A percentile compares a stretch with the other conserved stretches of the same genome.
phyloP scores from a whole-genome alignment of 37 sponge, comb jelly and placozoan species.

The Tethya wilhelma region DNA sequence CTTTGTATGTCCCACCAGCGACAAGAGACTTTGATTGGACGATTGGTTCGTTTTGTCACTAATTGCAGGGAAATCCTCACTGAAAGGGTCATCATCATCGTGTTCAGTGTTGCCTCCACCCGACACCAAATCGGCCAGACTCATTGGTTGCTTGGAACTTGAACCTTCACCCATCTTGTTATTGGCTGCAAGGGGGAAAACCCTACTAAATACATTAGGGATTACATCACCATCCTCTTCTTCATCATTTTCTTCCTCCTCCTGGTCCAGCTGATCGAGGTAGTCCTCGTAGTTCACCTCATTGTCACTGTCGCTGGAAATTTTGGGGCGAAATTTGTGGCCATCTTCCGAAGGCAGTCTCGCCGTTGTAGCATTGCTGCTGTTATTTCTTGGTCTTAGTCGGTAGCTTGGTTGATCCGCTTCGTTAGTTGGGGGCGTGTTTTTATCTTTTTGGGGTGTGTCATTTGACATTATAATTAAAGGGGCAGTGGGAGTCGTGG shows the following conservation, averaged over 20 bases:
- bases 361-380: neutral
- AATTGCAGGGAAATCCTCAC: constrained; percentile 66
- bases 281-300: constrained; percentile 64
- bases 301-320: constrained; percentile 4
- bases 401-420: neutral
- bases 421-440: too few relatives aligned
- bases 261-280: constrained; percentile 60
- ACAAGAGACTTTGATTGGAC: neutral
- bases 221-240: neutral
- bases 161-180: too few relatives aligned
- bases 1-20: neutral
- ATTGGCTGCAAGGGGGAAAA: too few relatives aligned
- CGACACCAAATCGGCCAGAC: too few relatives aligned
- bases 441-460: too few relatives aligned
- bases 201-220: neutral
- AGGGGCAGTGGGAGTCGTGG: too few relatives aligned
- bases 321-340: neutral
- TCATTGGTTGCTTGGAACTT: too few relatives aligned
- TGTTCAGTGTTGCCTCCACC: too few relatives aligned
- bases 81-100: constrained; percentile 23
- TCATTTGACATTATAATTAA: too few relatives aligned
- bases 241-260: constrained; percentile 42
- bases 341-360: too few relatives aligned
- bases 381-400: neutral
- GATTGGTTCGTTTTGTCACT: too few relatives aligned